Evolutionary conservation across 2,888 invertebrate genomes (phyloP), one percentile per base, ranked within the genome.

Genomic region (Yponomeuta sedellus): DNA sequence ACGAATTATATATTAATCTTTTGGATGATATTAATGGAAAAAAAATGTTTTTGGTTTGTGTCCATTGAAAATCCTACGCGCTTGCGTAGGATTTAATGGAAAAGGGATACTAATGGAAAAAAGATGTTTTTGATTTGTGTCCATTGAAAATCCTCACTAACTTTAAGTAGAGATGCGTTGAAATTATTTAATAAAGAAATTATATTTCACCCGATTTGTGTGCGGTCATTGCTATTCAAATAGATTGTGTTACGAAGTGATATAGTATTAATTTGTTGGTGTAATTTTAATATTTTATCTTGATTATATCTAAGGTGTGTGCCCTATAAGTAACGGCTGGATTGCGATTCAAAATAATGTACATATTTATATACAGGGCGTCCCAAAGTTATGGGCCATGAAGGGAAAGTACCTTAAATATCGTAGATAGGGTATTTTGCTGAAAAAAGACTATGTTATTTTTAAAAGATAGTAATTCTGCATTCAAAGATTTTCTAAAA

Each of bases 131-230:
- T 44, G 5, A 2, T 52, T 52, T 52, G 16, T 52, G 44, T 52
- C 44, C 44, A 16, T 52, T 16, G 44, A 52, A 12, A 52, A 80
- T 75, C 69, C 77, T 86, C 89, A 89, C 86, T 89, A 88, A 78
- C 70, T 69, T 79, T 88, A 88, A 85, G 87, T 79, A 74, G 77
- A 72, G 66, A 63, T 63, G 44, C 20, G 52, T 40, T 39, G 62
- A 62, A 39, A 39, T 62, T 63, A 63, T 63, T n/a, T 40, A 22
- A 52, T 16, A 22, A 63, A 61, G 8, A 39, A 52, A 73, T 72
- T 68, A 70, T 71, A 71, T 71, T 71, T 16, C 40, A 63, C 19
- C 20, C 28, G 12, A 61, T 63, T n/a, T 63, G n/a, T 52, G 20
- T 20, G 63, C 44, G 20, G 44, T 22, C 1, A 63, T n/a, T 63